A percentile compares a stretch with the other conserved stretches of the same genome.
phyloP scores from a whole-genome alignment of 1,140 invertebrate species.

The Sminthurides bifidus region DNA sequence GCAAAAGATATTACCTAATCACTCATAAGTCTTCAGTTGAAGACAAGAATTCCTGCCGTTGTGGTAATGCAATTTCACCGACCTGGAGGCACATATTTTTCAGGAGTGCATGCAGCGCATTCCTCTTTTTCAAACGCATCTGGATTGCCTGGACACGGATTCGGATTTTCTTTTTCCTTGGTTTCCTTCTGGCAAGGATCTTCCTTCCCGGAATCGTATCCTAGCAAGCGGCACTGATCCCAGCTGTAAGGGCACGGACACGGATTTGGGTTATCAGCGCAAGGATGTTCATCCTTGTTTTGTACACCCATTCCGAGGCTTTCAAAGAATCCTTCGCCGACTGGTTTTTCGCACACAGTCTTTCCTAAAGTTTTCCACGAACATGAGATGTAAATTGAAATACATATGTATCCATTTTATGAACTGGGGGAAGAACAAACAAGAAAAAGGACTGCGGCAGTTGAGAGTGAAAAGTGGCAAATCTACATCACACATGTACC shows the following conservation, averaged over 20 bases:
- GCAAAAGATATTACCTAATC: neutral
- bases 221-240: constrained; percentile 20
- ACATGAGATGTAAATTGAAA: neutral
- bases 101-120: constrained; percentile 19
- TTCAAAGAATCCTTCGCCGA: constrained; percentile 30
- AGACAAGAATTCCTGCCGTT: neutral
- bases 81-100: constrained; percentile 24
- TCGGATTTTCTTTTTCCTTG: constrained; percentile 22
- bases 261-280: constrained; percentile 25
- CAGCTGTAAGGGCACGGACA: constrained; percentile 22
- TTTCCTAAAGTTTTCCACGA: constrained; percentile 2
- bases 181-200: constrained; percentile 15
- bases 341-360: constrained; percentile 19
- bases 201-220: constrained; percentile 22
- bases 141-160: constrained; percentile 29
- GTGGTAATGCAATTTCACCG: neutral
- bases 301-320: constrained; percentile 7
- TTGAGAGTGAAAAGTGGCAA: neutral
- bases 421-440: neutral
- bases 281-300: constrained; percentile 14
- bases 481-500: constrained; percentile 22
- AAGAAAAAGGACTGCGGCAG: neutral
- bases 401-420: neutral
- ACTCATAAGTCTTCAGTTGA: neutral
- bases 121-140: constrained; percentile 29